phyloP scores from a whole-genome alignment of 2,888 invertebrate genomes.

The Globia sparganii region DNA sequence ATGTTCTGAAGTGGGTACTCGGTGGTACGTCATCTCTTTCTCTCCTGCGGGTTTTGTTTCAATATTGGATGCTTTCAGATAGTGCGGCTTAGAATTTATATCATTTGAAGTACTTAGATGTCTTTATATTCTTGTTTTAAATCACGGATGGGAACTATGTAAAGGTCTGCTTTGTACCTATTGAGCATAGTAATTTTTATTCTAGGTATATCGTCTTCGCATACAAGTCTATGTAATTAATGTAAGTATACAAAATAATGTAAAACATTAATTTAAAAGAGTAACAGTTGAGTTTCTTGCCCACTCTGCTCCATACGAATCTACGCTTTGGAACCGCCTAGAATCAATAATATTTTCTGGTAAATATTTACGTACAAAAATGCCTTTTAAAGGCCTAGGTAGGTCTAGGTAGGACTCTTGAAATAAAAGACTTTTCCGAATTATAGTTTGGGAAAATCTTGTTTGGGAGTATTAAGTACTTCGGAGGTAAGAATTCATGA shows the following conservation, averaged over 20 bases:
- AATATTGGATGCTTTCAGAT: slow-evolving; percentile 42
- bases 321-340: background rate
- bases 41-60: slow-evolving; percentile 41
- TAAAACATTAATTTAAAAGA: background rate
- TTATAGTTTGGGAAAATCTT: background rate
- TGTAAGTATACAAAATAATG: background rate
- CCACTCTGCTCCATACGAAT: background rate
- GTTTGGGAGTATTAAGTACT: background rate
- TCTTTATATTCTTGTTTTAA: slow-evolving; percentile 17
- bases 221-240: background rate
- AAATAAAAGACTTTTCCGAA: background rate
- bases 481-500: background rate
- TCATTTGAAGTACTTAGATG: background rate
- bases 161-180: background rate
- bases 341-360: background rate
- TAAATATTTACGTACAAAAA: background rate
- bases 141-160: background rate
- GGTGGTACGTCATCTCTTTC: slow-evolving; percentile 59
- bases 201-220: background rate
- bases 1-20: slow-evolving; percentile 68
- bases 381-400: background rate
- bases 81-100: slow-evolving; percentile 35
- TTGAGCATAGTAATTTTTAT: background rate
- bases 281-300: background rate
- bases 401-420: too few species aligned